A percentile compares a stretch with the other conserved stretches of the same genome.
phyloP scores from a whole-genome alignment of 2,888 invertebrate genomes.

The Lacanobia oleracea region DNA sequence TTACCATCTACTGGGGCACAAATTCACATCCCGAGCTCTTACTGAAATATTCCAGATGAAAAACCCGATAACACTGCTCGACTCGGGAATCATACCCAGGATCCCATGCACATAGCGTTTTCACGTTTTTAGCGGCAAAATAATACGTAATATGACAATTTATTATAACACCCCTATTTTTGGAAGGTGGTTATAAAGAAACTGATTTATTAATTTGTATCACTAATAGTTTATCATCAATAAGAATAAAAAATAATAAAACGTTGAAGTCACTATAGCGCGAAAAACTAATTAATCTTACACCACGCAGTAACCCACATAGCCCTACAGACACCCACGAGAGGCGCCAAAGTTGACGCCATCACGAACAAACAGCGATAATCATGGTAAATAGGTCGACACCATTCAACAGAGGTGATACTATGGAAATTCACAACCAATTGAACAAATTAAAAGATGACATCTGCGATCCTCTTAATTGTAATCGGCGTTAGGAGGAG shows the following conservation, averaged over 20 bases:
- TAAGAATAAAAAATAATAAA: conserved; percentile 25
- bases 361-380: conserved; percentile 75
- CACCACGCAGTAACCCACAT: conserved; percentile 68
- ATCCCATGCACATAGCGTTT: not conserved
- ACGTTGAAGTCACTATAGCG: conserved; percentile 3
- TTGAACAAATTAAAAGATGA: conserved; percentile 72
- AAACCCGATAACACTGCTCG: too few species aligned
- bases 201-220: not conserved
- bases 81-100: not conserved
- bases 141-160: too few species aligned
- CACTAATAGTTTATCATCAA: conserved; percentile 4
- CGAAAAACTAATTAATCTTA: conserved; percentile 45
- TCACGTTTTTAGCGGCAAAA: too few species aligned
- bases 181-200: not conserved
- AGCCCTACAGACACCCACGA: conserved; percentile 65
- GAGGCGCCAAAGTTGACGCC: conserved; percentile 83
- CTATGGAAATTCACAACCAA: conserved; percentile 66
- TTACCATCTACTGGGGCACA: not conserved
- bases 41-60: not conserved
- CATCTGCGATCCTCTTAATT: conserved; percentile 63
- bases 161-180: too few species aligned
- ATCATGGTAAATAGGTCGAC: conserved; percentile 77
- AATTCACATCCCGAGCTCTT: not conserved
- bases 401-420: conserved; percentile 65
- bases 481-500: conserved; percentile 58